Base-by-base conservation (phyloP, 2,797 vertebrate genomes). In the Hippopotamyrus pictus region DNA sequence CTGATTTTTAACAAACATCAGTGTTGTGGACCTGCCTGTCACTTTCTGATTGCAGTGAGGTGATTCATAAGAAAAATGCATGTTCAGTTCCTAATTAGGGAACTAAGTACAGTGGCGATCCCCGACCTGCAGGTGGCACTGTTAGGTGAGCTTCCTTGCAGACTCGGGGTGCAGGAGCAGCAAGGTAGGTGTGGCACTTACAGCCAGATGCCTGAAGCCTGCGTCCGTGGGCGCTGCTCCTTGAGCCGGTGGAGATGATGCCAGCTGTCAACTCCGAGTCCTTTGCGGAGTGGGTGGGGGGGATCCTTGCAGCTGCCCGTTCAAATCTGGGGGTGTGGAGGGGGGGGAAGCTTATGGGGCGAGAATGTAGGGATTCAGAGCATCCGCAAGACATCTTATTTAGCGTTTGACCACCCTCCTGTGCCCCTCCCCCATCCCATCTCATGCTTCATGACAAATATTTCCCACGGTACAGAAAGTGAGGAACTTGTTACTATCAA, bases 401-500 rank as follows among this genome's bases (percentile, higher is more conserved):
- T 85, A 59, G 6, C 8, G 14, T 7, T 53, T 19, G 41, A n/a
- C 53, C 22, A 8, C 14, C 44, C 46, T 37, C 59, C 54, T 59
- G n/a, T 41, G 33, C 14, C 57, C 53, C 48, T 79, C 57, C 88
- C 17, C 25, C 29, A 22, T 41, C 44, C 82, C n/a, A 41, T 4
- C 88, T 33, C 54, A 53, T 50, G 87, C 90, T 3, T 88, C 86
- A n/a, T 50, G 69, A 73, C 62, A 76, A 69, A 48, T 44, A 6
- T 29, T 44, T 25, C 48, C 62, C 7, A 41, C 37, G 17, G 65
- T 48, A 59, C 73, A 11, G 82, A n/a, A 73, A 87, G 82, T 83
- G 48, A 87, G 90, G 84, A 90, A 85, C 89, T 53, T 79, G 89
- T 88, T 89, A 37, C 87, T 88, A 65, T 83, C 83, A 87, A 87